Evolutionary conservation across 2,888 invertebrate species (phyloP), one percentile per base, ranked within the genome.

Genomic region (Anaspis maculata): DNA sequence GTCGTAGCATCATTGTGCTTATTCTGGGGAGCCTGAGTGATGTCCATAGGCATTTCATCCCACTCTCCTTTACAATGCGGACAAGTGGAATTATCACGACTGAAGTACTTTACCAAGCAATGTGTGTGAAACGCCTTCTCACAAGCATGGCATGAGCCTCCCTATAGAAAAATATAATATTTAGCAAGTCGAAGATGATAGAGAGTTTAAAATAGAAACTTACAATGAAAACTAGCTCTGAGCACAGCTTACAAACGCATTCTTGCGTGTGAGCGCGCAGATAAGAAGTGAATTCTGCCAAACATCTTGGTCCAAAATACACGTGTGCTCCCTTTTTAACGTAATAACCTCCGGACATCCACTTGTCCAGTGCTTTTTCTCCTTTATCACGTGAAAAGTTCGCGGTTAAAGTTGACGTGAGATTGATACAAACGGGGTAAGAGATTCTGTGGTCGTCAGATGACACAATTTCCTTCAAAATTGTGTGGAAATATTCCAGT

Each of bases 401-500:
- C 5, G 28, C 35, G 13, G 50, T 49, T 25, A 59, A 34, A 10
- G 48, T 50, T 14, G 52, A 55, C 3, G 55, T 50, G 15, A 59
- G 45, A 46, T 60, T 61, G 28, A 56, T 44, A 32, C 54, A 55
- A 23, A 43, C 39, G 13, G 52, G 48, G 27, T 44, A 50, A 6
- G 46, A 37, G n/a, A 61, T 27, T 37, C 45, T 48, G 31, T 56
- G 51, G 9, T 53, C 45, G 15, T 49, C 53, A 3, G 48, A 42
- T 14, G 36, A 38, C 3, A 61, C 24, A 41, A 61, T 52, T 49
- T 58, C 57, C 27, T 56, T 47, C 15, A 62, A 23, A 28, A 61
- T 48, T 7, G 42, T 42, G 40, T 60, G 56, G 34, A 62, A 62
- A 43, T 60, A 61, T 42, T 61, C 57, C 12, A 59, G 32, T 35